Conservation (phyloP, 2,888 invertebrate species). For the Scaptomyza parva region DNA sequence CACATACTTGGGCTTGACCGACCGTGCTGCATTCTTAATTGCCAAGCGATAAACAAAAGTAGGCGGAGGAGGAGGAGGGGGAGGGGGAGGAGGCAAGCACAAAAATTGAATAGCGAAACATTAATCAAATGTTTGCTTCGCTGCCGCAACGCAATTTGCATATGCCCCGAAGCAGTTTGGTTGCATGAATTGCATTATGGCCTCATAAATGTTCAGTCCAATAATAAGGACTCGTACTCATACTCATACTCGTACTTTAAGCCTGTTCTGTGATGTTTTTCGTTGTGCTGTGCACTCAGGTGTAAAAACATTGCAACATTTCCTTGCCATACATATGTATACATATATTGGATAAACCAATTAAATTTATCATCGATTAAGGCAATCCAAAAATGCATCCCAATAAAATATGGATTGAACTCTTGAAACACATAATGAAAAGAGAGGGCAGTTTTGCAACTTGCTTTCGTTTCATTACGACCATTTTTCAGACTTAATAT, state of each 20-base stretch:
- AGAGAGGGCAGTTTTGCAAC: conserved; percentile 6
- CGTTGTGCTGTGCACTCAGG: conserved; percentile 29
- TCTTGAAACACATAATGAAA: background rate
- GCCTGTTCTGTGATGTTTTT: conserved; percentile 7
- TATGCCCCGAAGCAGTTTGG: conserved; percentile 25
- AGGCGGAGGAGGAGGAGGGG: too few species aligned
- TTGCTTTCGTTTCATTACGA: background rate
- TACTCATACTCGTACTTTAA: conserved; percentile 3
- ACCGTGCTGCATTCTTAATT: conserved; percentile 16
- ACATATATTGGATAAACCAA: conserved; percentile 36
- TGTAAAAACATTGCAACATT: conserved; percentile 27
- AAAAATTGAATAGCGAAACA: conserved; percentile 40
- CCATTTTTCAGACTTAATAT: too few species aligned
- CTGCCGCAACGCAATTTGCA: conserved; percentile 32
- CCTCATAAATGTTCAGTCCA: conserved; percentile 36
- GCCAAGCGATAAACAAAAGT: conserved; percentile 18
- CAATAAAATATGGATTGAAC: conserved; percentile 15
- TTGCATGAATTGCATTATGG: conserved; percentile 47
- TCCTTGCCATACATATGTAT: background rate
- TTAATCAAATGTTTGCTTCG: conserved; percentile 50
- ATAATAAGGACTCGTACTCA: conserved; percentile 20
- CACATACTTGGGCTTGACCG: conserved; percentile 38
- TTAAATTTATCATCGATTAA: conserved; percentile 53
- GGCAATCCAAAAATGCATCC: conserved; percentile 11
- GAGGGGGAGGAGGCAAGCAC: too few species aligned